These are phyloP conservation scores for Mya arenaria DNA, from an alignment of 1,140 invertebrate species.

Conservation along the genomic window DNA sequence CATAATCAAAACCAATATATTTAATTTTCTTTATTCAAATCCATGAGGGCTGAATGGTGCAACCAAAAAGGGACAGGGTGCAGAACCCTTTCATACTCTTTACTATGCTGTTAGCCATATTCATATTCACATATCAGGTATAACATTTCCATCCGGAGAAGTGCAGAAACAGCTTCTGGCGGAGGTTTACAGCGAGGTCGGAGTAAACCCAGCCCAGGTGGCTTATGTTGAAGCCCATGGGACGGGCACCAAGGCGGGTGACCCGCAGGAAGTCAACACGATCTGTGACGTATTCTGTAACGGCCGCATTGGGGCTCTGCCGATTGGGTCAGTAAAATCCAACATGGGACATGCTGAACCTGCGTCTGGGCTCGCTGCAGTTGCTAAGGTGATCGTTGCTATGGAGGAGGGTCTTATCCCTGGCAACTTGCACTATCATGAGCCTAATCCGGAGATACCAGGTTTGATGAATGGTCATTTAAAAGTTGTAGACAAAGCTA, in stretches of 20 bases:
- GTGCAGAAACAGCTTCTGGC: slow-evolving; percentile 92
- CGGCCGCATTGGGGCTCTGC: slow-evolving; percentile 87
- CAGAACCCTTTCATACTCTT: no score
- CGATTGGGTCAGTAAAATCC: slow-evolving; percentile 97
- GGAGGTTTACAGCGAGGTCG: slow-evolving; percentile 92
- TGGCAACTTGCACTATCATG: slow-evolving; percentile 93
- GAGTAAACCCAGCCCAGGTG: slow-evolving; percentile 90
- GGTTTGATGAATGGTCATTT: slow-evolving; percentile 92
- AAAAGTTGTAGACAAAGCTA: slow-evolving; percentile 91
- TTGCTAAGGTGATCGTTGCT: slow-evolving; percentile 94
- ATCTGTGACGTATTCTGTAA: slow-evolving; percentile 95
- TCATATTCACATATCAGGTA: slow-evolving; percentile 79
- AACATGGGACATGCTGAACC: slow-evolving; percentile 99
- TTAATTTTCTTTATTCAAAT: no score
- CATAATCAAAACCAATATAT: no score
- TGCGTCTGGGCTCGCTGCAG: slow-evolving; percentile 92
- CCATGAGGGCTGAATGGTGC: no score
- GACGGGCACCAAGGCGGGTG: slow-evolving; percentile 95
- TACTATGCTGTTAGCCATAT: neutral
- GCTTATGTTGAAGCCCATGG: slow-evolving; percentile 97
- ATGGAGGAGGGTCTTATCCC: slow-evolving; percentile 95
- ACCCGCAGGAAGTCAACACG: slow-evolving; percentile 97
- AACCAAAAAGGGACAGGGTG: no score
- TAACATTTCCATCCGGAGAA: slow-evolving; percentile 94
- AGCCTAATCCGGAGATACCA: slow-evolving; percentile 94